phyloP scores from a whole-genome alignment of 2,797 vertebrate genomes.

The Parauchenoglanis ngamensis region DNA sequence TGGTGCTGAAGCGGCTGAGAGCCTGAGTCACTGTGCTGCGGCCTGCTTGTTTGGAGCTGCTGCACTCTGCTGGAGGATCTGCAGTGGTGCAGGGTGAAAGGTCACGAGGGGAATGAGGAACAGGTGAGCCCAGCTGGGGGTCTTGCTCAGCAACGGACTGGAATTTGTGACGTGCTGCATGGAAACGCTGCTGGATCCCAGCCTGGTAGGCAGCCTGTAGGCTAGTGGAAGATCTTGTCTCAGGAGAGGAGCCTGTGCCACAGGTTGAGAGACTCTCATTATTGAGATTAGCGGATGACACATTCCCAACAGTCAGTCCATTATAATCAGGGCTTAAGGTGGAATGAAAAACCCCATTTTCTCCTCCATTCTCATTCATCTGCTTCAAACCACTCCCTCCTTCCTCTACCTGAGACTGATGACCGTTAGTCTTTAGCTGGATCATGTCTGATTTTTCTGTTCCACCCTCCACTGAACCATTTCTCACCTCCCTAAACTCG shows the following conservation, averaged over 20 bases:
- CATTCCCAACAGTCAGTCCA: slow-evolving; percentile 41
- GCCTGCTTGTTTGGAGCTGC: slow-evolving; percentile 86
- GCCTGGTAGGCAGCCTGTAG: slow-evolving; percentile 94
- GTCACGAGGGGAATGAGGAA: slow-evolving; percentile 64
- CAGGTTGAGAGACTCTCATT: slow-evolving; percentile 74
- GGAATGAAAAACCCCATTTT: slow-evolving; percentile 30
- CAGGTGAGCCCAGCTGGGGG: slow-evolving; percentile 71
- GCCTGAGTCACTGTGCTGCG: slow-evolving; percentile 94
- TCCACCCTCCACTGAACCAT: slow-evolving; percentile 51
- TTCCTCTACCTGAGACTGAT: slow-evolving; percentile 72
- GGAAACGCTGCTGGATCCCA: slow-evolving; percentile 94
- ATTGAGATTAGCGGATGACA: slow-evolving; percentile 58
- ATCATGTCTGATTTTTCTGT: slow-evolving; percentile 19
- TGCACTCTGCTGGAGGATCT: slow-evolving; percentile 75
- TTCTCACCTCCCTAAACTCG: slow-evolving; percentile 69
- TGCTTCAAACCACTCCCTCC: slow-evolving; percentile 64
- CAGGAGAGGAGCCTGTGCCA: slow-evolving; percentile 53
- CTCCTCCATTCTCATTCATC: slow-evolving; percentile 53
- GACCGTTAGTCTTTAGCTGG: slow-evolving; percentile 54
- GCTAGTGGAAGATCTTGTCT: slow-evolving; percentile 63
- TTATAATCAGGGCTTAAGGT: slow-evolving; percentile 55
- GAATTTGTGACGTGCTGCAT: slow-evolving; percentile 93
- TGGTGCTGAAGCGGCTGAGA: slow-evolving; percentile 85
- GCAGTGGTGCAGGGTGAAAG: slow-evolving; percentile 43
- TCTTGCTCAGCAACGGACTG: slow-evolving; percentile 86